These are phyloP conservation scores for Melieria crassipennis DNA, from an alignment of 2,888 invertebrate species.

Conservation along the genomic window DNA sequence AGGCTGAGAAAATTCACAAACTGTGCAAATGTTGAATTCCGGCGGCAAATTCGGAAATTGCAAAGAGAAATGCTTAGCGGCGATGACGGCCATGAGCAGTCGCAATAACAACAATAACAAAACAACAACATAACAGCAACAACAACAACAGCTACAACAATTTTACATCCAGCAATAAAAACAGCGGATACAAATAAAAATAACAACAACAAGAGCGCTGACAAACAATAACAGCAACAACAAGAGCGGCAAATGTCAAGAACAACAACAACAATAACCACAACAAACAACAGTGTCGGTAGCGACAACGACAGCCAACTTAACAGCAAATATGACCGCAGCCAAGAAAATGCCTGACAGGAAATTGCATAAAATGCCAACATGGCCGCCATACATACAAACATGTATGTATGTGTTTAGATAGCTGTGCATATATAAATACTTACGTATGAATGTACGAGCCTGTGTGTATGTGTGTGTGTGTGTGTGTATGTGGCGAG, in stretches of 20 bases:
- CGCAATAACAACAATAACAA: not conserved
- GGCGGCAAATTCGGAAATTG: slow-evolving; percentile 2
- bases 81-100: not conserved
- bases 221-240: not conserved
- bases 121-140: not conserved
- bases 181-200: not conserved
- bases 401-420: no score
- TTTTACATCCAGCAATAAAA: no score
- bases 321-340: not conserved
- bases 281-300: no score
- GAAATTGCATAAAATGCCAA: not conserved
- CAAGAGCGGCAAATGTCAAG: not conserved
- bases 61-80: not conserved
- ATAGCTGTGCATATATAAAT: no score
- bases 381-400: no score
- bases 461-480: no score
- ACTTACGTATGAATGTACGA: no score
- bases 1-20: not conserved
- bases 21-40: not conserved
- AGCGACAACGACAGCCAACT: not conserved
- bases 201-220: not conserved
- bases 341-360: slow-evolving; percentile 1
- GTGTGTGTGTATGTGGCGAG: no score
- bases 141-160: no score
- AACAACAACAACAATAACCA: no score